Evolutionary conservation across 2,113 vertebrate genomes (phyloP).

Genomic region (Dromaius novaehollandiae): DNA sequence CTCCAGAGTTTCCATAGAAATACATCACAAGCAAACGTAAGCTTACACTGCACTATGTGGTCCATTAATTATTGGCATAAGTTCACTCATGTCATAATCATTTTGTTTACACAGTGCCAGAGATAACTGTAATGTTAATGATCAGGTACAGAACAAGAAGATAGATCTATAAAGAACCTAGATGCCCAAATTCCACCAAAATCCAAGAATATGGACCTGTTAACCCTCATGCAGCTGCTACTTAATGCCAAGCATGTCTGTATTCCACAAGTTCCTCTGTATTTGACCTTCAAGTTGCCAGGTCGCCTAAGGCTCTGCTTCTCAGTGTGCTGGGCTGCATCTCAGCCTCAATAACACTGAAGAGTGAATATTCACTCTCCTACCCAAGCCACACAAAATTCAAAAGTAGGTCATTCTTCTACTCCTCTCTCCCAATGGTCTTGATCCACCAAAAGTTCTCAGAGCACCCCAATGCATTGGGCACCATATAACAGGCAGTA

Average conservation of each 20-base stretch:
- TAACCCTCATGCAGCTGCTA: neutral
- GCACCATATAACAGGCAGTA: neutral
- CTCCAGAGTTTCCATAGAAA: neutral
- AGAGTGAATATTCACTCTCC: neutral
- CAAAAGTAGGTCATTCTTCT: neutral
- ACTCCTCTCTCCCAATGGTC: neutral
- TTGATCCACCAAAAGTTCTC: neutral
- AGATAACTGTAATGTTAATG: neutral
- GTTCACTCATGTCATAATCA: neutral
- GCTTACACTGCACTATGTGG: neutral
- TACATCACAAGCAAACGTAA: neutral
- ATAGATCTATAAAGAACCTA: neutral
- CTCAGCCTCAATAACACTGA: neutral
- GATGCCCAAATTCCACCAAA: neutral
- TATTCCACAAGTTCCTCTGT: neutral
- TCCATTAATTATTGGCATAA: neutral
- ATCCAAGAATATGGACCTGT: neutral
- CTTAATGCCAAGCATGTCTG: neutral
- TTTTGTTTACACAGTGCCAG: neutral
- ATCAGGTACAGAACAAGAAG: neutral
- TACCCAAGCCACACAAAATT: neutral
- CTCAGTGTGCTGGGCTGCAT: rapidly evolving
- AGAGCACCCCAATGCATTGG: neutral
- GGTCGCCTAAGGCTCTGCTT: neutral
- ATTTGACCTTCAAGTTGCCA: neutral